These are phyloP conservation scores for Nicator chloris DNA, from an alignment of 2,113 vertebrate species.

Conservation along the genomic window DNA sequence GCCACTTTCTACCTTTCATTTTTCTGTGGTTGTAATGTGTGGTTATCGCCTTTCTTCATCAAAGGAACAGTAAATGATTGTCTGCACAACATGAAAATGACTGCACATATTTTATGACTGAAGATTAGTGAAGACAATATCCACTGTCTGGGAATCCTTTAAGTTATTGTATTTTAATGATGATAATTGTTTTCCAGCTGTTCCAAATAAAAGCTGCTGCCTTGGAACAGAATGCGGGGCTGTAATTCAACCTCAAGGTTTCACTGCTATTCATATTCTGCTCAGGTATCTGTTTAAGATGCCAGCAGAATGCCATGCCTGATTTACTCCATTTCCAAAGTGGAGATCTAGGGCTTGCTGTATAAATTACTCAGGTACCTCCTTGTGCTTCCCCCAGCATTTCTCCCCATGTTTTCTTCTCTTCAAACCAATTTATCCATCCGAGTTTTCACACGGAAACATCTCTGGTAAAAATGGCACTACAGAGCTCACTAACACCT, in stretches of 20 bases:
- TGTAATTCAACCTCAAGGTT: conserved; percentile 34
- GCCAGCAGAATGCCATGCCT: background rate
- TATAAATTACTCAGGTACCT: background rate
- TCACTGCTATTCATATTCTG: background rate
- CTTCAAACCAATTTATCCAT: background rate
- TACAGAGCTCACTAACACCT: background rate
- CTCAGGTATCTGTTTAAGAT: background rate
- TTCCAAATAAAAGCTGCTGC: conserved; percentile 2
- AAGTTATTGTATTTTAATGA: conserved; percentile 19
- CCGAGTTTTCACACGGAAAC: background rate
- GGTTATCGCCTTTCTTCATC: background rate
- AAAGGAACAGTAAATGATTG: background rate
- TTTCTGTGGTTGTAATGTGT: background rate
- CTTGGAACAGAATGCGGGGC: background rate
- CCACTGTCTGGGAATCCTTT: background rate
- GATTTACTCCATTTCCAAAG: background rate
- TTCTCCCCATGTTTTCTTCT: background rate
- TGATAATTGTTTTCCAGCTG: conserved; percentile 42
- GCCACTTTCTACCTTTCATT: background rate
- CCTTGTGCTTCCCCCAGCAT: background rate
- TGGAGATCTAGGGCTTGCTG: background rate
- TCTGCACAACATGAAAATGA: background rate
- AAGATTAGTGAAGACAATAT: conserved; percentile 7
- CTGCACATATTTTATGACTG: conserved; percentile 4
- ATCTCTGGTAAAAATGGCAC: background rate